Conservation (phyloP, 35 echinoderm and acorn worm genomes). For the Hemicentrotus pulcherrimus region DNA sequence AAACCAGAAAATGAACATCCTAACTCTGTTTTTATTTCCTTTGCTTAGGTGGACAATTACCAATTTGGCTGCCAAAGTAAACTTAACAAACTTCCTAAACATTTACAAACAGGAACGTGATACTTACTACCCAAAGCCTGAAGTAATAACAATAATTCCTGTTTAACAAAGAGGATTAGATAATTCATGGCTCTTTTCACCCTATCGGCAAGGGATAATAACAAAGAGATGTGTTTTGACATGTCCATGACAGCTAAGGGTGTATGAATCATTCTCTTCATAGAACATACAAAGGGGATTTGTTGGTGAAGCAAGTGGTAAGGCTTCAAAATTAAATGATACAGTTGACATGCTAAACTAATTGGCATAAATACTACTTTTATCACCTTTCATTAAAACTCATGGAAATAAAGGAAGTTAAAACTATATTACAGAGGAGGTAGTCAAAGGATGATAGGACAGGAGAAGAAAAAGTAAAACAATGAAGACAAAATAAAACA, state of each 20-base stretch:
- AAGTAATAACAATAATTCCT: conserved; percentile 2
- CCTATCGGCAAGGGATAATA: background rate
- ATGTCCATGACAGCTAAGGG: background rate
- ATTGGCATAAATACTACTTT: background rate
- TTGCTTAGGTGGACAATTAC: background rate
- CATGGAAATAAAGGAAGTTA: too few relatives aligned
- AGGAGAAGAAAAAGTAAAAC: background rate
- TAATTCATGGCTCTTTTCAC: background rate
- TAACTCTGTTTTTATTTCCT: background rate
- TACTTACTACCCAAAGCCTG: background rate
- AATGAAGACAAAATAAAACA: too few relatives aligned
- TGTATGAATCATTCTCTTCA: background rate
- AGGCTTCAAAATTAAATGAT: background rate
- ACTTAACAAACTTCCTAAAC: background rate
- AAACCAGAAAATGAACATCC: background rate
- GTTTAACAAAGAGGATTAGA: background rate
- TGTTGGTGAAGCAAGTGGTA: background rate
- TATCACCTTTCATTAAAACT: background rate
- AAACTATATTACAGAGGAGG: background rate
- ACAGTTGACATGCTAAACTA: background rate
- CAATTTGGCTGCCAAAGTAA: background rate
- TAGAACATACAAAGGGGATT: background rate
- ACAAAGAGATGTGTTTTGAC: background rate
- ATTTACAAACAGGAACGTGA: conserved; percentile 7
- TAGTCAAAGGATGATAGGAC: background rate